Evolutionary conservation across 2,113 vertebrate genomes (phyloP), one percentile per base, ranked within the genome.

Genomic region (Eudyptes chrysolophus): DNA sequence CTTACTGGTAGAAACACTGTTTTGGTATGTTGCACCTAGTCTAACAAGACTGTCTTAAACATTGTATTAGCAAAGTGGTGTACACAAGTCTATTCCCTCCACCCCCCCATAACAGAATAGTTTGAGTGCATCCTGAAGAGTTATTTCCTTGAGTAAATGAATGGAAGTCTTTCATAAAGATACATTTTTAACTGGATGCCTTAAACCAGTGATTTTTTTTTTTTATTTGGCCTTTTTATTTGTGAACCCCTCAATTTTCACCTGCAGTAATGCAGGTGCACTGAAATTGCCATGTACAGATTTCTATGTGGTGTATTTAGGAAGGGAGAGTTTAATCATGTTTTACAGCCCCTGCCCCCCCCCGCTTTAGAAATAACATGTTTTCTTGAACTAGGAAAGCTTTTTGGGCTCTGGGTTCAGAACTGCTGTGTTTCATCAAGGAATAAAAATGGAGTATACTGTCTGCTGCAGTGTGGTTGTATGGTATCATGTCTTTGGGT

Each of bases 31-130:
- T 72, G 44, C 25, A 20, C 15, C 3, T n/a, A 46, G 14, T 51
- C 16, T 57, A 34, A 48, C 11, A 49, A 88, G 44, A 13, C 20
- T 75, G 81, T 30, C 44, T 68, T 55, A 38, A 62, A 55, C 17
- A 2, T 14, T 52, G 21, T 20, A 10, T 83, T 69, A 22, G 49
- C 5, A 46, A 68, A n/a, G 22, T 24, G 38, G 14, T 40, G 13
- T 49, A 9, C 3, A 6, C 10, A 9, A 6, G 10, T 74, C 21
- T 77, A 4, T 29, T 36, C 16, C 21, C 21, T 13, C 9, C 29
- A 42, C 4, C 3, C 3, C 2, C 0, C 14, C 29, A 1, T n/a
- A 48, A 20, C 7, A 36, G 29, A 54, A 21, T 80, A 38, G 38
- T 4, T 6, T 15, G 29, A 54, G 13, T 16, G 17, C 17, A 19